Evolutionary conservation across 2,888 invertebrate species (phyloP).

Genomic region (Drosophila kokeensis): DNA sequence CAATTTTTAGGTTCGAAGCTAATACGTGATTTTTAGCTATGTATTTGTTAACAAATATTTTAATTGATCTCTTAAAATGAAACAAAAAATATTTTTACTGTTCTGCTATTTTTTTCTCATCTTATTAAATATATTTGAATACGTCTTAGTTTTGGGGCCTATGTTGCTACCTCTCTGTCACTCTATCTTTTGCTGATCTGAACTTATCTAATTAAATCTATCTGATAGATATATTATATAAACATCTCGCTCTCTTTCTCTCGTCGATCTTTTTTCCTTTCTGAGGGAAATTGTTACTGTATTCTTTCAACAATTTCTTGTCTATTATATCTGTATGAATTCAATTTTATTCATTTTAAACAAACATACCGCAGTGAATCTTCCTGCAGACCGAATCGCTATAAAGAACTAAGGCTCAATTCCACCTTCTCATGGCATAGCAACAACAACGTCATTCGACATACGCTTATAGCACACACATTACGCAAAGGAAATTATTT

Average conservation of each 20-base stretch:
- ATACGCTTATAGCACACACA: conserved; percentile 34
- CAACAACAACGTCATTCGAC: conserved; percentile 26
- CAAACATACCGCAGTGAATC: conserved; percentile 27
- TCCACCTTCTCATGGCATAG: conserved; percentile 7
- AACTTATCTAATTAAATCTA: not conserved
- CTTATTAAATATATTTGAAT: not conserved
- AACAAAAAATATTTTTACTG: not conserved
- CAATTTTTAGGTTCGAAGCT: not conserved
- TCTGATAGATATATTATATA: not conserved
- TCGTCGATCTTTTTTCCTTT: not conserved
- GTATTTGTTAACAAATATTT: not conserved
- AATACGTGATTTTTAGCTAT: not conserved
- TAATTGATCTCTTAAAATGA: not conserved
- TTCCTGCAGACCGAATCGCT: conserved; percentile 22
- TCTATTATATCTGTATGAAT: no score
- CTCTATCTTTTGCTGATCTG: not conserved
- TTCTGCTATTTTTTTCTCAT: not conserved
- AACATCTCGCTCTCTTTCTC: no score
- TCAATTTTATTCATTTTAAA: not conserved
- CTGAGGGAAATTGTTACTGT: not conserved
- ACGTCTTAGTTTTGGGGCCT: accelerated
- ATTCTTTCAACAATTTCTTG: not conserved
- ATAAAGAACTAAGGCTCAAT: conserved; percentile 3
- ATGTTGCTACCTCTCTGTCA: not conserved
- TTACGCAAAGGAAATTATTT: conserved; percentile 75